phyloP scores from a whole-genome alignment of 2,888 invertebrate genomes.

The Troilus luridus region DNA sequence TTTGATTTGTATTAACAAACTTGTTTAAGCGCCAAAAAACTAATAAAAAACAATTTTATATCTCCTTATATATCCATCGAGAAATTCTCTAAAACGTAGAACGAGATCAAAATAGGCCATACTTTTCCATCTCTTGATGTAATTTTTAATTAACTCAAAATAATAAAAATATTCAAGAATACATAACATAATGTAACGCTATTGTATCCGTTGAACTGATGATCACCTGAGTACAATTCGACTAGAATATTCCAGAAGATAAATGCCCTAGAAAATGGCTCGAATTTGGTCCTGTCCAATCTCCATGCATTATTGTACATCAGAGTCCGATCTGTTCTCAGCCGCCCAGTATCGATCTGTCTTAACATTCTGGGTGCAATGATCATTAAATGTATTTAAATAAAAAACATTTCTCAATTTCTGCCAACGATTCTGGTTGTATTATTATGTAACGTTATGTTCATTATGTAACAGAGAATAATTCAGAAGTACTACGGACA shows the following conservation, averaged over 20 bases:
- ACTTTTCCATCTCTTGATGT: too few species aligned
- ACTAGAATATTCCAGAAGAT: neutral
- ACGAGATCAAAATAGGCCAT: too few species aligned
- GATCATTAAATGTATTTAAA: too few species aligned
- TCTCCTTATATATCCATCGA: too few species aligned
- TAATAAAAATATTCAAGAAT: too few species aligned
- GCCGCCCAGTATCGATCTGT: neutral
- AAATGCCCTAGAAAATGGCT: neutral
- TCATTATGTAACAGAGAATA: neutral
- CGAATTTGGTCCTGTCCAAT: neutral
- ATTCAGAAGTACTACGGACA: neutral
- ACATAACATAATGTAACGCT: neutral
- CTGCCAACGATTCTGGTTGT: too few species aligned
- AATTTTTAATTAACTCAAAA: too few species aligned
- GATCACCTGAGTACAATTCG: neutral
- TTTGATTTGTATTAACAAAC: too few species aligned
- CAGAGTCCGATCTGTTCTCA: neutral
- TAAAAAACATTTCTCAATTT: neutral
- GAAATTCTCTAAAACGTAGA: too few species aligned
- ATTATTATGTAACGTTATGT: neutral
- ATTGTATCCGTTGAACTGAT: neutral
- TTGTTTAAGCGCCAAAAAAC: too few species aligned
- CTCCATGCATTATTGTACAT: conserved; percentile 15
- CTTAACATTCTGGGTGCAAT: neutral
- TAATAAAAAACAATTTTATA: too few species aligned